phyloP scores from a whole-genome alignment of 1,140 invertebrate species.

The Steinernema feltiae region DNA sequence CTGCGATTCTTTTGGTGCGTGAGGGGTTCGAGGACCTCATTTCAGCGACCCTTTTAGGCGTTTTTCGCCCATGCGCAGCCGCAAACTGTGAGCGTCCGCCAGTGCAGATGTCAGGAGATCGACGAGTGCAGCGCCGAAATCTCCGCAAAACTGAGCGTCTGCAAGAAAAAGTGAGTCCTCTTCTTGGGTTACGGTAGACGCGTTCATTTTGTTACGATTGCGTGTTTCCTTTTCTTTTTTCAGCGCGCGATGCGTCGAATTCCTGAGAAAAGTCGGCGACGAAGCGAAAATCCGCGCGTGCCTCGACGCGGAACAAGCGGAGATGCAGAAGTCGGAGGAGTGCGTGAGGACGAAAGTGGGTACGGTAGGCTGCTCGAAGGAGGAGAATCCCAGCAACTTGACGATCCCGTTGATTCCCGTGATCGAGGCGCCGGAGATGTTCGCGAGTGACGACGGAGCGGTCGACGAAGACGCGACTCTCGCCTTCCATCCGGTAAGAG shows the following conservation, averaged over 20 bases:
- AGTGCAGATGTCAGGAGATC: constrained; percentile 27
- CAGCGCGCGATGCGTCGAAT: constrained; percentile 24
- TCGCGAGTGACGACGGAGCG: background rate
- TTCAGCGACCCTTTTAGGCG: background rate
- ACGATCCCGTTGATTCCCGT: constrained; percentile 39
- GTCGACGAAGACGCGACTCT: background rate
- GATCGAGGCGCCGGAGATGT: constrained; percentile 24
- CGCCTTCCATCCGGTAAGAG: background rate
- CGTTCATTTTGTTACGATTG: background rate
- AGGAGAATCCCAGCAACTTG: constrained; percentile 28
- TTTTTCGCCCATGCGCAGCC: background rate
- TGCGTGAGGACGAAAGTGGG: constrained; percentile 18
- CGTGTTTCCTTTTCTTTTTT: background rate
- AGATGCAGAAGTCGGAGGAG: constrained; percentile 27
- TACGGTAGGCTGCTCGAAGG: constrained; percentile 32
- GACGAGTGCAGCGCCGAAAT: constrained; percentile 30
- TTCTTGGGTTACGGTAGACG: background rate
- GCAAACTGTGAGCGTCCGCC: background rate
- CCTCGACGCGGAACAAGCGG: constrained; percentile 32
- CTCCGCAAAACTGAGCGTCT: constrained; percentile 18
- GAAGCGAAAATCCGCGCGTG: constrained; percentile 28
- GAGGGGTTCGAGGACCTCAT: background rate
- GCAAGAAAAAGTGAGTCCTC: constrained; percentile 29
- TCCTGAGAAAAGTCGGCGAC: constrained; percentile 26
- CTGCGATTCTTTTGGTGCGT: background rate